Conservation (phyloP, 2,797 vertebrate genomes). For the Galago senegalensis region DNA sequence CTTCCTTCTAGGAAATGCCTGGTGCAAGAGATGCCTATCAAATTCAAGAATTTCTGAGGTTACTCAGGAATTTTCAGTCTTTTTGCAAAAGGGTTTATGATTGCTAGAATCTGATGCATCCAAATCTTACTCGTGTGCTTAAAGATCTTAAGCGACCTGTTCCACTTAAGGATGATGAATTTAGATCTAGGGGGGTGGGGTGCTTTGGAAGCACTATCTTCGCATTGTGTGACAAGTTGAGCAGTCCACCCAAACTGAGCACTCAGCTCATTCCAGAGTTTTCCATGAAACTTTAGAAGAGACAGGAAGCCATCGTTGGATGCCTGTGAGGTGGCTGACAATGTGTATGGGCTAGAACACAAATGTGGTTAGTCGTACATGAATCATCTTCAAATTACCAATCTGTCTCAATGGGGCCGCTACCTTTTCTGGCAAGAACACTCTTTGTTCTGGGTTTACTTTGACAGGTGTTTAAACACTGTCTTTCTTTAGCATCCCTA, state of each 20-base stretch:
- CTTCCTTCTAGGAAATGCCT: constrained; percentile 40
- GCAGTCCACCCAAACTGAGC: neutral
- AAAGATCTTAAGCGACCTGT: neutral
- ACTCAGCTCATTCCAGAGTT: neutral
- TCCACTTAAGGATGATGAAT: neutral
- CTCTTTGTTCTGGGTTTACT: constrained; percentile 56
- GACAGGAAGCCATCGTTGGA: neutral
- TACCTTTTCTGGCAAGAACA: constrained; percentile 44
- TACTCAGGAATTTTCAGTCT: neutral
- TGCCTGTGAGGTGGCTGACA: neutral
- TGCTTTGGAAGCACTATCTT: neutral
- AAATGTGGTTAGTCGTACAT: neutral
- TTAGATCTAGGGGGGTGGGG: neutral
- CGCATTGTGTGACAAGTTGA: neutral
- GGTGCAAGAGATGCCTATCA: constrained; percentile 7
- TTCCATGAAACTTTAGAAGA: neutral
- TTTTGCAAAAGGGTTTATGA: neutral
- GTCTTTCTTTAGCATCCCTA: constrained; percentile 60
- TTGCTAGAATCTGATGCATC: neutral
- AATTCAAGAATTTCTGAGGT: constrained; percentile 33
- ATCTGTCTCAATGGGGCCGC: neutral
- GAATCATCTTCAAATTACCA: constrained; percentile 35
- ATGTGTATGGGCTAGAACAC: neutral
- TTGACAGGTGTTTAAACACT: constrained; percentile 74
- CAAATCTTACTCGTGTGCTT: neutral